Percentiles rank a stretch among this genome's conserved stretches.
Conservation (phyloP, 53 echinoderm and acorn worm genomes). For the Apostichopus leukothele region DNA sequence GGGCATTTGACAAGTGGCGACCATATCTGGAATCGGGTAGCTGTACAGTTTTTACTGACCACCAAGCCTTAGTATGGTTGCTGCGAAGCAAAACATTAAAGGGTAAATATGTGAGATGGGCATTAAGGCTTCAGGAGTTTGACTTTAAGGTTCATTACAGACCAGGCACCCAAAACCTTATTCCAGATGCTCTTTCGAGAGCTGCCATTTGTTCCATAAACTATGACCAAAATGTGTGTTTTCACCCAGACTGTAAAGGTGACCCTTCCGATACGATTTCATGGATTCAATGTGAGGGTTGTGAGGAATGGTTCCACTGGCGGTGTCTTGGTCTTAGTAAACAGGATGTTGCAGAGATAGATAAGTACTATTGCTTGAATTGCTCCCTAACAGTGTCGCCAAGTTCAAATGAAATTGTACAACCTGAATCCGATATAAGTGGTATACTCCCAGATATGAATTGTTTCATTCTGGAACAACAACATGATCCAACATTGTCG, state of each 20-base stretch:
- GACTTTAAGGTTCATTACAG: slow-evolving; percentile 3
- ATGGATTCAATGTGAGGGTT: no score
- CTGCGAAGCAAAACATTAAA: neutral
- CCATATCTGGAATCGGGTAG: no score
- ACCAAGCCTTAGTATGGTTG: slow-evolving; percentile 48
- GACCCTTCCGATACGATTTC: no score
- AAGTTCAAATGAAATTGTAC: no score
- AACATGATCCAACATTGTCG: neutral
- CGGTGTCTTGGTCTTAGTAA: slow-evolving; percentile 9
- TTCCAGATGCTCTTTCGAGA: slow-evolving; percentile 29
- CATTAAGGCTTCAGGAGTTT: neutral
- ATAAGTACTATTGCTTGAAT: neutral
- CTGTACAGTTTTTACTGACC: no score
- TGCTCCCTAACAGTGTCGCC: neutral
- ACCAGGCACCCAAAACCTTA: slow-evolving; percentile 17
- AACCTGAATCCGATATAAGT: no score
- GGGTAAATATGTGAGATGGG: neutral
- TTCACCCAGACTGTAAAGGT: no score
- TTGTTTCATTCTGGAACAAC: neutral
- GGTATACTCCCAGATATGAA: neutral
- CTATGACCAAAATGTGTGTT: no score
- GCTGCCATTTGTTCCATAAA: no score
- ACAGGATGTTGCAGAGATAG: neutral
- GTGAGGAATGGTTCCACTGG: slow-evolving; percentile 31
- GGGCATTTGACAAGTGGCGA: no score